A percentile compares a stretch with the other conserved stretches of the same genome.
These are phyloP conservation scores for Bembecia ichneumoniformis DNA, from an alignment of 2,888 invertebrate species.

Conservation along the genomic window DNA sequence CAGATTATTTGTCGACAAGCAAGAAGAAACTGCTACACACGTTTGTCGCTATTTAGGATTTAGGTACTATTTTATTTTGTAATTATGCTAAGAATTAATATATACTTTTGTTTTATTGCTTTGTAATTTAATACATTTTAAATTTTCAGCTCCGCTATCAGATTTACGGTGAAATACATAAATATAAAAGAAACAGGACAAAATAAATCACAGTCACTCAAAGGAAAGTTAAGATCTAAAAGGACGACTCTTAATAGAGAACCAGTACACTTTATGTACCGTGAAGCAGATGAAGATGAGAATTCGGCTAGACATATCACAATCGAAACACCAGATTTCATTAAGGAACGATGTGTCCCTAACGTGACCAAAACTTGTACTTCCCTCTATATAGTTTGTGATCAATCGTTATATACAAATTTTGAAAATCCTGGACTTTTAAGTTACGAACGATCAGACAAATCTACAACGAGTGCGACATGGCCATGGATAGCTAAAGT, in stretches of 20 bases:
- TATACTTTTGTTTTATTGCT: not conserved
- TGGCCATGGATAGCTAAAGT: constrained; percentile 85
- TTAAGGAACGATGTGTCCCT: constrained; percentile 57
- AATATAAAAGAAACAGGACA: constrained; percentile 39
- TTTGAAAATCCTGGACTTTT: constrained; percentile 34
- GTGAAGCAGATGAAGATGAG: constrained; percentile 20
- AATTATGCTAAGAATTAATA: constrained; percentile 7
- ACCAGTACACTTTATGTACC: constrained; percentile 44
- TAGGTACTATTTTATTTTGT: constrained; percentile 42
- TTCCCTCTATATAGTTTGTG: constrained; percentile 70
- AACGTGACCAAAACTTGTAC: constrained; percentile 64
- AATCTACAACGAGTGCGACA: constrained; percentile 19
- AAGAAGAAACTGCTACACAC: constrained; percentile 63
- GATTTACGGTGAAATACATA: constrained; percentile 46
- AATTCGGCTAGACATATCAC: constrained; percentile 27
- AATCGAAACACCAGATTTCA: constrained; percentile 45
- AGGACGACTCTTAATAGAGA: constrained; percentile 25
- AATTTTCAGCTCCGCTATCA: constrained; percentile 41
- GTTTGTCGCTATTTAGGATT: constrained; percentile 80
- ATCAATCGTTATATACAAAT: constrained; percentile 49
- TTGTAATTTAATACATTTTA: too few relatives aligned
- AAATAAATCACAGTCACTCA: constrained; percentile 14
- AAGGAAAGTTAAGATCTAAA: constrained; percentile 25
- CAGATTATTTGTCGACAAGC: constrained; percentile 40
- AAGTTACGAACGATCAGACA: constrained; percentile 22